Percentiles rank a stretch among this genome's conserved stretches.
Conservation (phyloP, 2,888 invertebrate species). For the Ochropleura plecta region DNA sequence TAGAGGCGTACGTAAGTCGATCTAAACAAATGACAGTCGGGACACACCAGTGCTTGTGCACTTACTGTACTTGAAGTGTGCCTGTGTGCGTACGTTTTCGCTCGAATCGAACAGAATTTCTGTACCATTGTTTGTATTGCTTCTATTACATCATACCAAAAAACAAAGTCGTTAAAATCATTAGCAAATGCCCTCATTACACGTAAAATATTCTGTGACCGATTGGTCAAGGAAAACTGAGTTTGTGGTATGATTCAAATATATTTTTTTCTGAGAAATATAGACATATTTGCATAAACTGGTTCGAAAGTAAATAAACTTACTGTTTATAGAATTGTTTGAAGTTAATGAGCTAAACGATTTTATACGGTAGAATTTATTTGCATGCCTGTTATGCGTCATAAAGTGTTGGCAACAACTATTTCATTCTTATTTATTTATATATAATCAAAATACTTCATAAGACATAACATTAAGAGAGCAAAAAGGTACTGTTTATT, state of each 20-base stretch:
- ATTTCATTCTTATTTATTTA: neutral
- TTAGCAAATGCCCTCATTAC: neutral
- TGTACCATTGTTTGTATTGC: neutral
- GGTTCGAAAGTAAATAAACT: neutral
- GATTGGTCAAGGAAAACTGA: slow-evolving; percentile 11
- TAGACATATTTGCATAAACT: neutral
- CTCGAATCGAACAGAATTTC: neutral
- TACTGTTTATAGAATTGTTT: neutral
- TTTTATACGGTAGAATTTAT: neutral
- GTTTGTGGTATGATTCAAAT: no score
- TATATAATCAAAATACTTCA: no score
- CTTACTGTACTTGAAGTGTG: neutral
- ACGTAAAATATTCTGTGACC: neutral
- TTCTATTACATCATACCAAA: neutral
- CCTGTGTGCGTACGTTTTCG: neutral
- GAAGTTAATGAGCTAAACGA: neutral
- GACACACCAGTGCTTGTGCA: neutral
- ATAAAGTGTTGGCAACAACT: neutral
- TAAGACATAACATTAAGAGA: no score
- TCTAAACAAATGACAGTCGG: neutral
- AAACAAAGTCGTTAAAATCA: neutral
- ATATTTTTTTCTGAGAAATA: neutral
- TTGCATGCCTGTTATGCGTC: neutral
- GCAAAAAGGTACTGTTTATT: no score
- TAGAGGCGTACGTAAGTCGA: no score